Percentiles rank a stretch among this genome's conserved stretches.
phyloP scores from a whole-genome alignment of 2,888 invertebrate species.

The Agriopis marginaria region DNA sequence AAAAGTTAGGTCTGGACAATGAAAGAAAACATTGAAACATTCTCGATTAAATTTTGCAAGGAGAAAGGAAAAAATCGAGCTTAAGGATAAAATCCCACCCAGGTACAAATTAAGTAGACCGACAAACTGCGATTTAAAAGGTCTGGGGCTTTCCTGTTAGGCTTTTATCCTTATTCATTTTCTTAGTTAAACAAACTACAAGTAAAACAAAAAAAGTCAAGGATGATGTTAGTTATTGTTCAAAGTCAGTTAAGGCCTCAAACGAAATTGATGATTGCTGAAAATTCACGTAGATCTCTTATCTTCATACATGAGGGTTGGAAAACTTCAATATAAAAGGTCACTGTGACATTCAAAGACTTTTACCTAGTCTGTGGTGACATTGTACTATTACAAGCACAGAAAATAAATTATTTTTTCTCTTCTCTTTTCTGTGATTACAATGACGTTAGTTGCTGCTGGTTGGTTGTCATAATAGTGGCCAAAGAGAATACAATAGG shows the following conservation, averaged over 20 bases:
- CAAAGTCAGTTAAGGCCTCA: neutral
- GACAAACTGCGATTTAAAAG: neutral
- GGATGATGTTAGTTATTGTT: neutral
- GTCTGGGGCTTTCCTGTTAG: neutral
- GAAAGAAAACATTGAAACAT: neutral
- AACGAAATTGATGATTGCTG: too few species aligned
- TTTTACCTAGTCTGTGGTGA: too few species aligned
- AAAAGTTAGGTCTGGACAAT: neutral
- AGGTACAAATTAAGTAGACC: neutral
- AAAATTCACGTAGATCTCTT: too few species aligned
- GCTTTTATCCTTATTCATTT: neutral
- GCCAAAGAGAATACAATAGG: too few species aligned
- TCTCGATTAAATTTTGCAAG: neutral
- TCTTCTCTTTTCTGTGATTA: too few species aligned
- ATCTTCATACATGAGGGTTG: too few species aligned
- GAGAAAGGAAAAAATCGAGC: constrained; percentile 6
- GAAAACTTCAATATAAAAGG: too few species aligned
- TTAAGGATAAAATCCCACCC: neutral
- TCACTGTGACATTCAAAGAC: too few species aligned
- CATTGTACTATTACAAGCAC: too few species aligned
- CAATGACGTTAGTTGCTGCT: too few species aligned
- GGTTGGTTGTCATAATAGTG: too few species aligned
- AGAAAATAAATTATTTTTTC: too few species aligned
- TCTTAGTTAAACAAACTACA: neutral
- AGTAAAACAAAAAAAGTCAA: neutral